Conservation (phyloP, 2,888 invertebrate genomes). For the Diadromus collaris region DNA sequence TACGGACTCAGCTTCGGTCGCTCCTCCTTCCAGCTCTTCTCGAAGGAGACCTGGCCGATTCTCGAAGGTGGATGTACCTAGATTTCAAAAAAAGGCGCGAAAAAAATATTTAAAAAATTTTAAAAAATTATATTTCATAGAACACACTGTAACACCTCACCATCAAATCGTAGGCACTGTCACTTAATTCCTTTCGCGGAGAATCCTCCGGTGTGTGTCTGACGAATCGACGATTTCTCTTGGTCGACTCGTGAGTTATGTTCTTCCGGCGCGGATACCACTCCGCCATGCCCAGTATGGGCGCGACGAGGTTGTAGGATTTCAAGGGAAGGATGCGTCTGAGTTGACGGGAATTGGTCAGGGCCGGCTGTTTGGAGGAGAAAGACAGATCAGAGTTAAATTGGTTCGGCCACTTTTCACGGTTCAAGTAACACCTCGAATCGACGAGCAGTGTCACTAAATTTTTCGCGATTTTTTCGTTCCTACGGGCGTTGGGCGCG, state of each 20-base stretch:
- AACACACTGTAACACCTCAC: conserved; percentile 51
- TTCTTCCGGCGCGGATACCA: conserved; percentile 57
- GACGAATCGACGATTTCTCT: not conserved
- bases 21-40: conserved; percentile 27
- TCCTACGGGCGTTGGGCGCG: conserved; percentile 36
- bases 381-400: conserved; percentile 68
- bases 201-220: conserved; percentile 6
- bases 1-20: conserved; percentile 70
- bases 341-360: conserved; percentile 70
- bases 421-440: conserved; percentile 71
- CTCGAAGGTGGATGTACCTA: conserved; percentile 74
- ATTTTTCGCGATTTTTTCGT: conserved; percentile 63
- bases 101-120: not conserved
- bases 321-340: conserved; percentile 68
- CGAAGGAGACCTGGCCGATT: conserved; percentile 44
- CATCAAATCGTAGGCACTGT: conserved; percentile 56
- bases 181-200: conserved; percentile 29
- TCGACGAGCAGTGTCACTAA: conserved; percentile 73
- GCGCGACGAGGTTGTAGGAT: conserved; percentile 73
- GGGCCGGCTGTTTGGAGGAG: conserved; percentile 71
- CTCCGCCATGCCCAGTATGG: conserved; percentile 71
- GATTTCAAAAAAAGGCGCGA: not conserved
- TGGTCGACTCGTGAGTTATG: not conserved
- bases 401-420: conserved; percentile 60
- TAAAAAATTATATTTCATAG: not conserved